These are phyloP conservation scores for Gryllus longicercus DNA, from an alignment of 2,888 invertebrate species.

Conservation along the genomic window DNA sequence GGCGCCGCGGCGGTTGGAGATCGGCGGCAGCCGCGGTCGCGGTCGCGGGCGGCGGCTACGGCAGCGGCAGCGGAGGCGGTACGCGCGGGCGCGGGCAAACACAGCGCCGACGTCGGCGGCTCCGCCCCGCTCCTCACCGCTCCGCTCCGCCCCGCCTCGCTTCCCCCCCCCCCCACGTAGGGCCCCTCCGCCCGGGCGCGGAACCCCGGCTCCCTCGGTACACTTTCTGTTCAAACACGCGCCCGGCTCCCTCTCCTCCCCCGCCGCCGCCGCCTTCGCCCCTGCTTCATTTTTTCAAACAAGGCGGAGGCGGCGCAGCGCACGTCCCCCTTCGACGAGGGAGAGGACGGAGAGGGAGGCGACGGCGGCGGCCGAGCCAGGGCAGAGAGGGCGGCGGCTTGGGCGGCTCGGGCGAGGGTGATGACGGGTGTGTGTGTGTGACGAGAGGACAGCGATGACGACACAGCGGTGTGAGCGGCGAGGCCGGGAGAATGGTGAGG, in stretches of 20 bases:
- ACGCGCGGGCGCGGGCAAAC: background rate
- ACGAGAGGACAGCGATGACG: no score
- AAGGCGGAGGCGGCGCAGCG: background rate
- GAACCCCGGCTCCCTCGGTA: slow-evolving; percentile 3
- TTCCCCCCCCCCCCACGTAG: background rate
- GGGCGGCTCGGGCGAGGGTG: background rate
- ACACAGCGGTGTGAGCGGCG: no score
- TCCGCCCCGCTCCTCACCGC: background rate
- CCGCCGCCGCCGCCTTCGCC: background rate
- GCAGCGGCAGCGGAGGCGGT: background rate
- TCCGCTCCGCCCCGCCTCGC: background rate
- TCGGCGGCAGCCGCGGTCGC: no score
- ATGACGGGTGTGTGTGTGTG: no score
- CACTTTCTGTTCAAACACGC: background rate
- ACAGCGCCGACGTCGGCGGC: background rate
- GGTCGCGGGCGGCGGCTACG: no score
- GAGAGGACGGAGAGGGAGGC: background rate
- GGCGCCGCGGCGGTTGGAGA: no score
- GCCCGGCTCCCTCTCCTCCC: background rate
- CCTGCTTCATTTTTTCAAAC: background rate
- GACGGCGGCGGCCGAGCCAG: background rate
- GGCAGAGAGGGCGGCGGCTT: no score
- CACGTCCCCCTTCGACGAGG: no score
- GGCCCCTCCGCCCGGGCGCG: background rate
- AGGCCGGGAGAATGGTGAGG: no score